Evolutionary conservation across 1,140 invertebrate species (phyloP).

Genomic region (Bombus pascuorum): DNA sequence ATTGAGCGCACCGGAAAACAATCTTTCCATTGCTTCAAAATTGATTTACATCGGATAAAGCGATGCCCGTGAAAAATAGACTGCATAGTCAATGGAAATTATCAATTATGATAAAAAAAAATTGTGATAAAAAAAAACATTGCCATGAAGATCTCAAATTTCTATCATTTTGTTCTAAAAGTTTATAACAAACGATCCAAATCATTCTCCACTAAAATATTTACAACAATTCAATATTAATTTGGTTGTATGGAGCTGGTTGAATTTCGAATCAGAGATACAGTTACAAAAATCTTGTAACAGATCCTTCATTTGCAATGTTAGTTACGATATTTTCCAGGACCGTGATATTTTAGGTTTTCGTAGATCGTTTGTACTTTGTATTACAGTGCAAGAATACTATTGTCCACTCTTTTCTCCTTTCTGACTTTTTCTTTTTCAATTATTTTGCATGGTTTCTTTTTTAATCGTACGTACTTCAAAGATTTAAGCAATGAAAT

Average conservation of each 20-base stretch:
- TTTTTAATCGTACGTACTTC: background rate
- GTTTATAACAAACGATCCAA: too few species aligned
- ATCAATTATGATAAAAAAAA: background rate
- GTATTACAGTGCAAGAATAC: background rate
- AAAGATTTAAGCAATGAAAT: background rate
- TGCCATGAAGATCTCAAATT: background rate
- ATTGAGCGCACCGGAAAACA: constrained; percentile 15
- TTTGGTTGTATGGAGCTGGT: too few species aligned
- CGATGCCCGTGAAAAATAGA: background rate
- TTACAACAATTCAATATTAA: background rate
- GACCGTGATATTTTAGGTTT: background rate
- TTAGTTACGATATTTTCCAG: background rate
- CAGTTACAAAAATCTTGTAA: too few species aligned
- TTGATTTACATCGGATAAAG: constrained; percentile 7
- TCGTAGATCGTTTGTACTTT: background rate
- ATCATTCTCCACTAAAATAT: background rate
- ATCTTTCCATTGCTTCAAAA: background rate
- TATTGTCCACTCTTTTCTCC: background rate
- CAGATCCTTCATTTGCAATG: background rate
- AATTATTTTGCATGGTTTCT: background rate
- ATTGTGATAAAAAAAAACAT: background rate
- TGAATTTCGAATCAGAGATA: too few species aligned
- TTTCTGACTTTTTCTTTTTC: background rate
- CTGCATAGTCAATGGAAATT: background rate
- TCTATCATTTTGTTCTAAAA: background rate